Base-by-base conservation (phyloP, 2,888 invertebrate species). In the Drosophila histrio region DNA sequence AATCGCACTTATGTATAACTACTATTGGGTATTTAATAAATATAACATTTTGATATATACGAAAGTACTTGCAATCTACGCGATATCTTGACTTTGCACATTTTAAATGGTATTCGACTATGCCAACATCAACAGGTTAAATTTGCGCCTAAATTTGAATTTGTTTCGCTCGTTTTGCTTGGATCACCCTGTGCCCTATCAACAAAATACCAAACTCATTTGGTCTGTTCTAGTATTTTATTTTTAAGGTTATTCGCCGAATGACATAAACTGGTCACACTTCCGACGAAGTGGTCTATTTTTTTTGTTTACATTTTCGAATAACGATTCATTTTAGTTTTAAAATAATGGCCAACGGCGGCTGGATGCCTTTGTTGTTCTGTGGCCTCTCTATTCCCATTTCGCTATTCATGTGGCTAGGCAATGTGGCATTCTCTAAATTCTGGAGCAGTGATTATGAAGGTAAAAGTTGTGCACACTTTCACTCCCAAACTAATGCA, bases 361-460 rank as follows among this genome's bases (percentile, higher is more conserved):
- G 87, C 22, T 90, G 85, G 71, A 85, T 94, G 81, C 94, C 95
- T 60, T 92, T 96, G 36, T 84, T 95, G 2, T 90, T 95, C 28
- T 94, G 94, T 84, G 94, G 95, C 3, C 91, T 95, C 65, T 94
- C 95, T 2, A 94, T 96, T 85, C 96, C 96, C 6, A 80, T 96
- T n/a, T 95, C 96, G 0, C 94, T 96, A 92, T 93, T 95, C 21
- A 93, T 96, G 92, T 96, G 96, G 96, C 93, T 94, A 71, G 93
- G 94, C 19, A 96, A 96, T 91, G 92, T 95, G 74, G 92, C 94
- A n/a, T 94, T 95, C 89, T 93, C 94, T 0, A 94, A 93, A 81
- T 91, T 95, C 24, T 92, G 92, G 72, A 92, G 92, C 32, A 92
- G 92, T 39, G 91, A 92, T 58, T 92, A 92, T 78, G 94, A 94